These are phyloP conservation scores for Athene noctua DNA, from an alignment of 2,113 vertebrate genomes.

Conservation along the genomic window DNA sequence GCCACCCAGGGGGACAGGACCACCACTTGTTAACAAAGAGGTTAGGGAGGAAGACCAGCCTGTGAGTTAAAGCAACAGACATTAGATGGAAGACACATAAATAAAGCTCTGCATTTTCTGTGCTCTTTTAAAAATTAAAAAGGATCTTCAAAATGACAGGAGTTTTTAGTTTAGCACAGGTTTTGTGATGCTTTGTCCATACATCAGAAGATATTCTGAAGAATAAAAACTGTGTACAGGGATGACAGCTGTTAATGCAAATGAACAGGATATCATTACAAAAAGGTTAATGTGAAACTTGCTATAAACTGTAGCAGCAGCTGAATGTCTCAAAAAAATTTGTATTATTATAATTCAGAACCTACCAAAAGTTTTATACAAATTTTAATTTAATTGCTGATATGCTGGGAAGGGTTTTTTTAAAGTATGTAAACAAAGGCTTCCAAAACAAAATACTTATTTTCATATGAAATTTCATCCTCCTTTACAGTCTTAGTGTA, in stretches of 20 bases:
- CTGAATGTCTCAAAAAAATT: neutral
- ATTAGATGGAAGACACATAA: constrained; percentile 68
- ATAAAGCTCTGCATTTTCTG: constrained; percentile 18
- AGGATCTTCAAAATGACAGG: constrained; percentile 17
- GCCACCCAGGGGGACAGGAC: constrained; percentile 99
- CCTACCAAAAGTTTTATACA: neutral
- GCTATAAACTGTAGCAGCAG: neutral
- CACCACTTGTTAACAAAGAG: constrained; percentile 89
- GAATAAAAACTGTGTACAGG: neutral
- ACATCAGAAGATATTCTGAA: neutral
- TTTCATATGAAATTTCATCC: neutral
- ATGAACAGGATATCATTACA: constrained; percentile 5
- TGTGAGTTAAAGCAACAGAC: constrained; percentile 84
- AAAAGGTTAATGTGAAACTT: neutral
- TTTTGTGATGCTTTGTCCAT: constrained; percentile 4
- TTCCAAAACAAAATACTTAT: neutral
- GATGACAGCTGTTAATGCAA: constrained; percentile 7
- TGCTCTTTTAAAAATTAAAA: neutral
- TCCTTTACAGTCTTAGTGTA: neutral
- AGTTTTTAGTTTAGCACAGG: constrained; percentile 50
- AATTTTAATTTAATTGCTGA: neutral
- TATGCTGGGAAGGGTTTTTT: neutral
- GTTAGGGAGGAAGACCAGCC: constrained; percentile 99
- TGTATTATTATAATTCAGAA: constrained; percentile 4
- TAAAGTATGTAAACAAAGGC: neutral